Percentiles rank a stretch among this genome's conserved stretches.
These are phyloP conservation scores for Pipistrellus pipistrellus DNA, from an alignment of 2,797 vertebrate species.

Conservation along the genomic window DNA sequence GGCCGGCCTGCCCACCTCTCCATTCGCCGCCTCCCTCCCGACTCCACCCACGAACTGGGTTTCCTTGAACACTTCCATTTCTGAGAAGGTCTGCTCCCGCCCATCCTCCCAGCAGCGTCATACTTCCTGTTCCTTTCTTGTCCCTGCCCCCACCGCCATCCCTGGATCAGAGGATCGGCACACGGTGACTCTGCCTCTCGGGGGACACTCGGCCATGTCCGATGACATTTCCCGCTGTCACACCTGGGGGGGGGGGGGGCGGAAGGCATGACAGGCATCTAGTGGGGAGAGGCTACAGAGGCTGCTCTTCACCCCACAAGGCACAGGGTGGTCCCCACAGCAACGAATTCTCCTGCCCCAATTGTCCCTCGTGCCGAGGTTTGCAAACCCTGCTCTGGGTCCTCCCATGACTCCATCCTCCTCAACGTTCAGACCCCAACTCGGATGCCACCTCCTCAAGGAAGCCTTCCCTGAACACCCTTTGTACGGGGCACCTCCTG, in stretches of 20 bases:
- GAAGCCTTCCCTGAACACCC: background rate
- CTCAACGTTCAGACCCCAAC: background rate
- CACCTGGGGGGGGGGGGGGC: no score
- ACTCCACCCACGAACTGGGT: background rate
- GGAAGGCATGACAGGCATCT: no score
- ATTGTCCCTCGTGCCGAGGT: accelerated
- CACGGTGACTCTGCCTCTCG: background rate
- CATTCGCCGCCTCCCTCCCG: no score
- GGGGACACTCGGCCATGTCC: accelerated
- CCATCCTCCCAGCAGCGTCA: background rate
- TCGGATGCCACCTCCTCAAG: background rate
- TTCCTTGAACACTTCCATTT: conserved; percentile 28
- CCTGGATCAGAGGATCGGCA: background rate
- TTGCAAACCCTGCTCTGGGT: background rate
- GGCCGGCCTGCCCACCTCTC: background rate
- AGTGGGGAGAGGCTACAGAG: background rate
- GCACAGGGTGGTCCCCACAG: background rate
- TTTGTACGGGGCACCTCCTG: background rate
- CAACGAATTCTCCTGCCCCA: no score
- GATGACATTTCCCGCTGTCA: background rate
- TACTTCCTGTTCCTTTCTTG: accelerated
- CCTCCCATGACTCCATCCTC: background rate
- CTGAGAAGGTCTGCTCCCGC: conserved; percentile 17
- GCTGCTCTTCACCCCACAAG: background rate
- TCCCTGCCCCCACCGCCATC: no score